These are phyloP conservation scores for Alcedo quadribrachys DNA, from an alignment of 2,797 vertebrate genomes.

Conservation along the genomic window DNA sequence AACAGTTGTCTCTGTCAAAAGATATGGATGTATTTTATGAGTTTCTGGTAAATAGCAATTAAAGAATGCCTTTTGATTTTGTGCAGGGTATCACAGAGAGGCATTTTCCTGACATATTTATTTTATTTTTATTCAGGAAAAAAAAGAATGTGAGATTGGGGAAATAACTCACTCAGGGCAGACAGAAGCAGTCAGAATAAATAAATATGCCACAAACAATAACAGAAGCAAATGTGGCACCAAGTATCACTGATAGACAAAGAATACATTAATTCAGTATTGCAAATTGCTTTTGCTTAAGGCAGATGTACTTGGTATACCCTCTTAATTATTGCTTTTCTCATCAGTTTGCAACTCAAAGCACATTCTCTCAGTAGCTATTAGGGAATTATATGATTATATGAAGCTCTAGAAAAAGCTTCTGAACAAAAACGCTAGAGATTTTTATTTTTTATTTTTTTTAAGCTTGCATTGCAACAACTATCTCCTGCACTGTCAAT, in stretches of 20 bases:
- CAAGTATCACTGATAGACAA: constrained; percentile 47
- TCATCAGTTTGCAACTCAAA: constrained; percentile 60
- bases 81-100: neutral
- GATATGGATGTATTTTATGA: neutral
- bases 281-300: constrained; percentile 66
- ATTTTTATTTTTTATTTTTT: neutral
- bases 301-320: constrained; percentile 58
- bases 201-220: constrained; percentile 61
- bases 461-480: neutral
- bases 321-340: constrained; percentile 67
- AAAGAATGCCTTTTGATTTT: neutral
- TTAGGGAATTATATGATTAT: constrained; percentile 40
- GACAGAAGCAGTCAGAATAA: constrained; percentile 49
- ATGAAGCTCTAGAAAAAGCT: neutral
- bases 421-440: neutral
- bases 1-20: neutral
- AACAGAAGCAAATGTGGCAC: constrained; percentile 49
- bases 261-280: constrained; percentile 60
- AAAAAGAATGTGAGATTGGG: neutral
- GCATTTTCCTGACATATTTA: constrained; percentile 33
- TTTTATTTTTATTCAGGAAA: neutral
- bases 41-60: neutral
- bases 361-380: constrained; percentile 42
- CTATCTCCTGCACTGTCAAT: neutral
- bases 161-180: constrained; percentile 31